Conservation (phyloP, 2,113 vertebrate species). For the Talpa occidentalis region DNA sequence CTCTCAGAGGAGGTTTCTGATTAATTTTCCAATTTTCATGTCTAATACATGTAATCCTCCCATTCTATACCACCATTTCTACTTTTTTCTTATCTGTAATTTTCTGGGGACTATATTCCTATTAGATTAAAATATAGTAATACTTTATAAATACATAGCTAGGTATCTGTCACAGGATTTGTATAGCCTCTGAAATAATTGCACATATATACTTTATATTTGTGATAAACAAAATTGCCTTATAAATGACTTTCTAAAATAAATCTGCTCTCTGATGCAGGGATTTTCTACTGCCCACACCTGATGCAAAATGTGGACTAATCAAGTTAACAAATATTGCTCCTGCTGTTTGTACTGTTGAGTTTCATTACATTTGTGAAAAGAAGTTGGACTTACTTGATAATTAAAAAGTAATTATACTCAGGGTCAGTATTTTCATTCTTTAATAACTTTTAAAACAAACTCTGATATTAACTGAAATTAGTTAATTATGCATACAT, state of each 20-base stretch:
- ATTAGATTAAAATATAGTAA: background rate
- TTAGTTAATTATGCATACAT: background rate
- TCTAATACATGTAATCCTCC: background rate
- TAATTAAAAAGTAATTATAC: background rate
- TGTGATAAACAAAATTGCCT: background rate
- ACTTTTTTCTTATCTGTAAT: background rate
- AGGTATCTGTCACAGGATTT: background rate
- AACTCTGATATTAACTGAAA: background rate
- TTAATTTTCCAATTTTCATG: background rate
- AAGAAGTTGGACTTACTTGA: background rate
- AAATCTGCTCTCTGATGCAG: background rate
- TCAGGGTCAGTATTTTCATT: background rate
- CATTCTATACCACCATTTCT: fast-evolving
- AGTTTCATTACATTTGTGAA: background rate
- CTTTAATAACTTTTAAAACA: background rate
- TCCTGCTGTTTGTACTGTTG: background rate
- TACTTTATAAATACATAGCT: background rate
- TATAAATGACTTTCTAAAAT: background rate
- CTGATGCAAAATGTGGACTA: background rate
- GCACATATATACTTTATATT: background rate
- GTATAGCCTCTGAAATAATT: background rate
- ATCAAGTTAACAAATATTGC: background rate
- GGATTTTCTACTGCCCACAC: background rate
- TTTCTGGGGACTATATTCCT: background rate
- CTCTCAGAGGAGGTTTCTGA: background rate